Evolutionary conservation across 2,797 vertebrate species (phyloP), one percentile per base, ranked within the genome.

Genomic region (Enteromius viviparus): DNA sequence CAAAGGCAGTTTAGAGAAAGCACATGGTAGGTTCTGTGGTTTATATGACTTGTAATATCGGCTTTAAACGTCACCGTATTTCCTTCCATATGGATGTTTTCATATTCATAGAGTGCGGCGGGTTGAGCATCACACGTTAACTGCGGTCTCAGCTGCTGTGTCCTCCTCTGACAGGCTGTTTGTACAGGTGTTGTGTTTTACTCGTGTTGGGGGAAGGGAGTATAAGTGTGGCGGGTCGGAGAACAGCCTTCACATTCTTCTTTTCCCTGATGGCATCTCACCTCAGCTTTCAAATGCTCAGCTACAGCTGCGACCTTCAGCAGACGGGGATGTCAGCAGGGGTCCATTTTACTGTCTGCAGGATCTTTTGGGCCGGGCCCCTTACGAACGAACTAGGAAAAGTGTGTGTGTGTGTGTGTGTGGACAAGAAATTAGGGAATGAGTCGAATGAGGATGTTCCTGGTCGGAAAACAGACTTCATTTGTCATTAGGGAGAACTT

Each of bases 181-280:
- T 89, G 82, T 86, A 85, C 88, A 90, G 87, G 88, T 89, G 90
- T 83, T 86, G 65, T 79, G 72, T 87, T 84, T 89, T 89, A 87
- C 62, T 49, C 29, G 5, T 78, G 76, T 76, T 34, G 55, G 47
- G 76, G 51, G 34, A 68, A 64, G 78, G 81, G 32, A 37, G 45
- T 26, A 75, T 69, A 62, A 78, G 70, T 37, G 68, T 49, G 62
- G 49, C 15, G 34, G 78, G 74, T 47, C 42, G 32, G 71, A 76
- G 83, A 70, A 84, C 62, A 87, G 76, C 85, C 87, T 85, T 68
- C 29, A 64, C 87, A 87, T 91, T 91, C 87, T 84, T 86, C 60
- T 81, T 65, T 76, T 90, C 87, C 90, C 88, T 85, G 42, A 66
- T 76, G 87, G 83, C 62, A 62, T 53, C 58, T 75, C 84, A 84